phyloP scores from a whole-genome alignment of 2,113 vertebrate genomes.

The Cettia cetti region DNA sequence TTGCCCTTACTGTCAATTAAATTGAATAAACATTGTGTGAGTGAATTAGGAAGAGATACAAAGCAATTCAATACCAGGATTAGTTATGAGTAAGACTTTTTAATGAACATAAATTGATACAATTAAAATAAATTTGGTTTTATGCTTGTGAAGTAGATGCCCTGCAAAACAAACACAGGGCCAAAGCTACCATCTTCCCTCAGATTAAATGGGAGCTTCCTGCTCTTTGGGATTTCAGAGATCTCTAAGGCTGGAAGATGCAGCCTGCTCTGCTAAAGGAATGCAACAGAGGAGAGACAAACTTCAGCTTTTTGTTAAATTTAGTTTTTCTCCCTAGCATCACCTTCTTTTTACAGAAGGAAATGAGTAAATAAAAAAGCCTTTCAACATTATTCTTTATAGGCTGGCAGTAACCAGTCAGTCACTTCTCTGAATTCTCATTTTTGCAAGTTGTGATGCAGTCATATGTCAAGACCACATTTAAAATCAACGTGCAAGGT shows the following conservation, averaged over 20 bases:
- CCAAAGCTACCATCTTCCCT: neutral
- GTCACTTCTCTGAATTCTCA: neutral
- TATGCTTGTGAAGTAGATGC: neutral
- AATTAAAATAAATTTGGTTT: conserved; percentile 47
- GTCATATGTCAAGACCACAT: neutral
- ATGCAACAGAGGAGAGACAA: neutral
- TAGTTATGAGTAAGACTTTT: conserved; percentile 16
- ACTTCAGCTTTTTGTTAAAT: neutral
- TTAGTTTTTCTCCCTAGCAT: neutral
- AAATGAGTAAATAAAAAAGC: neutral
- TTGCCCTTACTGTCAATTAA: conserved; percentile 40
- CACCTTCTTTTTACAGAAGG: neutral
- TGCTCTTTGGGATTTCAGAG: neutral
- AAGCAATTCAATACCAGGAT: conserved; percentile 38
- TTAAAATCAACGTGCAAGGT: neutral
- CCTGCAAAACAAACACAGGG: neutral
- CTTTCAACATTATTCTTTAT: neutral
- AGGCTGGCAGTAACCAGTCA: neutral
- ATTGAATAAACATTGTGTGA: conserved; percentile 47
- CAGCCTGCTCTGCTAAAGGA: neutral
- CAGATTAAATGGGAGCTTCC: neutral
- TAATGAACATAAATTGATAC: conserved; percentile 37
- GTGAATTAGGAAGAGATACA: conserved; percentile 35
- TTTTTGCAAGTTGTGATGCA: neutral
- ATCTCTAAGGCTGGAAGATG: neutral